These are phyloP conservation scores for Trachelus stipa DNA, from an alignment of 2,888 invertebrate genomes.

Conservation along the genomic window DNA sequence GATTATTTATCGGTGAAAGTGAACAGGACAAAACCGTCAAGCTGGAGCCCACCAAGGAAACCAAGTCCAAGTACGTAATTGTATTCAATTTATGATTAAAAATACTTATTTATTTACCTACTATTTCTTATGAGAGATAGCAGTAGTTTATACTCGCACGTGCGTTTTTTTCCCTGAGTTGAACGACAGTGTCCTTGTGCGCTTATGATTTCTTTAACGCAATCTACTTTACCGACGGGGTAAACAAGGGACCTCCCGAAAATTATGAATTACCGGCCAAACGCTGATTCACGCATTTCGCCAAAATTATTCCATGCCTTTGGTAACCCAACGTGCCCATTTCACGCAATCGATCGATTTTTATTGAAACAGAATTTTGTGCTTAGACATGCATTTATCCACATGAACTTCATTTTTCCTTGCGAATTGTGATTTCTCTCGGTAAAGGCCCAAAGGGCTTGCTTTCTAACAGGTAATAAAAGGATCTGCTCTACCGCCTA, in stretches of 20 bases:
- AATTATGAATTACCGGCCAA: background rate
- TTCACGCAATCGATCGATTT: background rate
- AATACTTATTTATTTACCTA: background rate
- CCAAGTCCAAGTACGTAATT: constrained; percentile 32
- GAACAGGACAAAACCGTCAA: constrained; percentile 17
- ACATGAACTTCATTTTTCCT: background rate
- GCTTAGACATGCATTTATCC: background rate
- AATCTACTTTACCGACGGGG: background rate
- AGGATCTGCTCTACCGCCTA: constrained; percentile 2
- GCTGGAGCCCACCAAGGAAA: constrained; percentile 31
- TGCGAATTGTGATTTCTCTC: background rate
- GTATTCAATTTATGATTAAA: background rate
- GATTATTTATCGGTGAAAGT: constrained; percentile 2
- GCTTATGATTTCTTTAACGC: background rate
- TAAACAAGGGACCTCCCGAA: background rate
- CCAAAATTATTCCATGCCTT: constrained; percentile 13
- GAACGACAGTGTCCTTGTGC: constrained; percentile 1
- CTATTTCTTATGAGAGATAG: background rate
- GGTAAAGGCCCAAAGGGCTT: background rate
- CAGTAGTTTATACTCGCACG: constrained; percentile 10
- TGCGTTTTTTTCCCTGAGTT: constrained; percentile 13
- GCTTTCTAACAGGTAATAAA: background rate
- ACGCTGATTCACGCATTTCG: background rate
- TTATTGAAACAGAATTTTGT: background rate
- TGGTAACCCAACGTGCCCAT: background rate